Evolutionary conservation across 2,113 vertebrate species (phyloP).

Genomic region (Isichthys henryi): DNA sequence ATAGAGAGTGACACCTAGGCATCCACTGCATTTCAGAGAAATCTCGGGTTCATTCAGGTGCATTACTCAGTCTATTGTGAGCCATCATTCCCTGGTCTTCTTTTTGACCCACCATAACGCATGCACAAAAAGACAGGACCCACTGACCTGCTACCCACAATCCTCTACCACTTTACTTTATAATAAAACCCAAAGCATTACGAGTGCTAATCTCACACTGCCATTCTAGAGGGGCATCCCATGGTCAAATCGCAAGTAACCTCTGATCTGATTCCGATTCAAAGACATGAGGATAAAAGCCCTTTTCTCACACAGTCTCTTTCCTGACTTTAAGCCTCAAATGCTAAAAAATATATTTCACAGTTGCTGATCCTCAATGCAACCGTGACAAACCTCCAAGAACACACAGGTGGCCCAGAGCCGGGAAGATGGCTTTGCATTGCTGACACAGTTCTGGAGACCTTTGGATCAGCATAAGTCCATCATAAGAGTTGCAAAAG

Average conservation of each 20-base stretch:
- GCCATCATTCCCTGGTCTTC: constrained; percentile 16
- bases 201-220: background rate
- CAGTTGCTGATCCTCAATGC: background rate
- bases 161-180: background rate
- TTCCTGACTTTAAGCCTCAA: background rate
- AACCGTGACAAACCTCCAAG: background rate
- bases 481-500: background rate
- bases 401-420: background rate
- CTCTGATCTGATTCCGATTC: background rate
- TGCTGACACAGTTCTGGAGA: background rate
- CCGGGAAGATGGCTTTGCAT: background rate
- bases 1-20: background rate
- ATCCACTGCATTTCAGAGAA: background rate
- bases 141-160: background rate
- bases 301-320: background rate
- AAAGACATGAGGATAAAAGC: background rate
- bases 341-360: background rate
- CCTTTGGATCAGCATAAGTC: background rate
- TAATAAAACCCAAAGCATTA: background rate
- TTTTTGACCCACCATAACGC: background rate
- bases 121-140: background rate
- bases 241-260: background rate
- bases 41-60: constrained; percentile 13
- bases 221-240: background rate
- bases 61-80: constrained; percentile 15